phyloP scores from a whole-genome alignment of 2,888 invertebrate genomes.

The Saturnia pavonia region DNA sequence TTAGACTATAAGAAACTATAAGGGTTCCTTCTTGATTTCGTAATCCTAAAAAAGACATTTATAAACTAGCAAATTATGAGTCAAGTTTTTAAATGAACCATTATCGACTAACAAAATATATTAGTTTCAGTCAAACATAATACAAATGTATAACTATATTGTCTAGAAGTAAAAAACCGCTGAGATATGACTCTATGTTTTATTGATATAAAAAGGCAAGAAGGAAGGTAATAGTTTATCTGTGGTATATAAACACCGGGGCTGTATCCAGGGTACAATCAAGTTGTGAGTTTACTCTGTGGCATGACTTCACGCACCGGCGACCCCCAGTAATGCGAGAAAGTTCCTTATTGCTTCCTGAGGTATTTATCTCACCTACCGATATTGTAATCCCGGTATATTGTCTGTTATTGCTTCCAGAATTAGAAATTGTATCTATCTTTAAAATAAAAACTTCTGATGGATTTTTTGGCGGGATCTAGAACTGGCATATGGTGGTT shows the following conservation, averaged over 20 bases:
- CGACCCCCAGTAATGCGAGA: slow-evolving; percentile 38
- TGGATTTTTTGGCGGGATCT: too few species aligned
- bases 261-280: slow-evolving; percentile 42
- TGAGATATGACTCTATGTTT: too few species aligned
- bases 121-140: not conserved
- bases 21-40: too few species aligned
- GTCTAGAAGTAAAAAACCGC: not conserved
- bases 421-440: slow-evolving; percentile 29
- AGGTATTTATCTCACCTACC: slow-evolving; percentile 52
- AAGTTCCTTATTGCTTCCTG: slow-evolving; percentile 58
- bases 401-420: slow-evolving; percentile 39
- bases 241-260: slow-evolving; percentile 42
- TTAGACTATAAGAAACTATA: too few species aligned
- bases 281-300: slow-evolving; percentile 39
- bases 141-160: not conserved
- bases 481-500: too few species aligned
- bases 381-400: slow-evolving; percentile 45
- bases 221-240: slow-evolving; percentile 54
- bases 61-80: too few species aligned
- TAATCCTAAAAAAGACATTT: too few species aligned
- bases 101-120: not conserved
- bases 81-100: too few species aligned
- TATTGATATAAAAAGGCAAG: too few species aligned
- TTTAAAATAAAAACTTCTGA: slow-evolving; percentile 32
- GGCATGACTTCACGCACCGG: slow-evolving; percentile 34